Conservation (phyloP, 1,140 invertebrate genomes). For the Philotrypesis tridentata region DNA sequence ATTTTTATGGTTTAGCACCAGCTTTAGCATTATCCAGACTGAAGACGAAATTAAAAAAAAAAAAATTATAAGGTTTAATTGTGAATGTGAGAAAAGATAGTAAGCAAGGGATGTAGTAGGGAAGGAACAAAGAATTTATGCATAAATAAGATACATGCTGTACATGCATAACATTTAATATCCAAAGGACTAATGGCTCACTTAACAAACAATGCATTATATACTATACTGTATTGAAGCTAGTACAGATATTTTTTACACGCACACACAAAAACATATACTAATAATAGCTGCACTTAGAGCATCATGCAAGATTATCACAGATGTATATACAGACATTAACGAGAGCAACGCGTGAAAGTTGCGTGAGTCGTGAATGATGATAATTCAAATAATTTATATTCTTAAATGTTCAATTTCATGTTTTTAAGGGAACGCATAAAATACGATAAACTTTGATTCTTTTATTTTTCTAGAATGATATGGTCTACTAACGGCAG, state of each 20-base stretch:
- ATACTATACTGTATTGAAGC: not conserved
- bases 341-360: not conserved
- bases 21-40: not conserved
- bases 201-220: not conserved
- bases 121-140: not conserved
- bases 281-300: slow-evolving; percentile 36
- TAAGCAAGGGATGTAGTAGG: not conserved
- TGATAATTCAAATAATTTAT: not conserved
- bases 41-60: no score
- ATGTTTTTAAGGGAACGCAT: not conserved
- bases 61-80: not conserved
- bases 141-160: not conserved
- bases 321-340: not conserved
- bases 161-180: slow-evolving; percentile 9
- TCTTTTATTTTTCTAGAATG: no score
- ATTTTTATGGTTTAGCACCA: not conserved
- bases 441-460: no score
- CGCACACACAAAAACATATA: slow-evolving; percentile 19
- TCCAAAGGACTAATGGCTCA: no score
- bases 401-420: not conserved
- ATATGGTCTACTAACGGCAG: slow-evolving; percentile 66
- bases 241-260: not conserved
- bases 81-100: not conserved
- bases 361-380: not conserved
- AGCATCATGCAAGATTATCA: slow-evolving; percentile 55